A percentile compares a stretch with the other conserved stretches of the same genome.
These are phyloP conservation scores for Coryphaenoides rupestris DNA, from an alignment of 2,113 vertebrate genomes.

Conservation along the genomic window DNA sequence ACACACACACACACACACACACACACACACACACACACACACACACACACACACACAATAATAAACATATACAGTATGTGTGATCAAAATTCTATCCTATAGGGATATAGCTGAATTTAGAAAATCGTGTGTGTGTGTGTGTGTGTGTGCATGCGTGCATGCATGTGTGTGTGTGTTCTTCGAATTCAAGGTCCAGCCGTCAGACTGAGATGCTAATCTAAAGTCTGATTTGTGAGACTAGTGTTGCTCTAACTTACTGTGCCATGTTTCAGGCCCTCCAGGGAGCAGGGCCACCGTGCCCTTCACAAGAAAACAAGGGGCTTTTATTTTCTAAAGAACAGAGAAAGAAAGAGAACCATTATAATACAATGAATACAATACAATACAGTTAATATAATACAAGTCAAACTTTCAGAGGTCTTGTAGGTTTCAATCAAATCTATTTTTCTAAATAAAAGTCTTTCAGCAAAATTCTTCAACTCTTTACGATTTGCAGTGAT, in stretches of 20 bases:
- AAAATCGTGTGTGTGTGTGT: not conserved
- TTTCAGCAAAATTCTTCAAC: not conserved
- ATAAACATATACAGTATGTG: not conserved
- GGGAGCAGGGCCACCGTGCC: slow-evolving; percentile 23
- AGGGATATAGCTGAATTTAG: no score
- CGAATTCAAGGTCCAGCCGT: no score
- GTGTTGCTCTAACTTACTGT: slow-evolving; percentile 60
- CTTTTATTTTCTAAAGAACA: slow-evolving; percentile 27
- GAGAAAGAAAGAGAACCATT: slow-evolving; percentile 12
- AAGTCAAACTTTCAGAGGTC: not conserved
- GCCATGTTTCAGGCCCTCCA: slow-evolving; percentile 66
- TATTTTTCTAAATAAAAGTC: no score
- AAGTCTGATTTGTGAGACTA: no score
- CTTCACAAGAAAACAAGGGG: slow-evolving; percentile 3
- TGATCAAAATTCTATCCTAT: no score
- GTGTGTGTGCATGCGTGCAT: not conserved
- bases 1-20: not conserved
- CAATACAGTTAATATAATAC: no score
- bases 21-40: no score
- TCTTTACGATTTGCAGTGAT: not conserved
- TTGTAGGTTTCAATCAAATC: no score
- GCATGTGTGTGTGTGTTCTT: not conserved
- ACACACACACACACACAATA: not conserved
- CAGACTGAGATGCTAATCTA: no score
- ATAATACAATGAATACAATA: no score